These are phyloP conservation scores for Tridacna crocea DNA, from an alignment of 2,888 invertebrate species.

Conservation along the genomic window DNA sequence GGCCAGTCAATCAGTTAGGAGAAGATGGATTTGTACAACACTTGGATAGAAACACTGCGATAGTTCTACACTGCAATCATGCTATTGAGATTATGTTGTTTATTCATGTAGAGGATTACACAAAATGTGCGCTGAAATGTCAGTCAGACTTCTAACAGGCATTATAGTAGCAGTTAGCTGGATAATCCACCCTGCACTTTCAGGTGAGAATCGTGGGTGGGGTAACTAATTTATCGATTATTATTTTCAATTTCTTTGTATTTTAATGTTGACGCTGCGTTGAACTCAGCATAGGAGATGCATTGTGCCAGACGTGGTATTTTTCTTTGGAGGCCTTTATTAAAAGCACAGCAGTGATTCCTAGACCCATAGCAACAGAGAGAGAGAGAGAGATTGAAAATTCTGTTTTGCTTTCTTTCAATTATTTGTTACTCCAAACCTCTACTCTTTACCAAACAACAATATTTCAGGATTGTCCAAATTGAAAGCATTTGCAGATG, in stretches of 20 bases:
- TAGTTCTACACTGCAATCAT: background rate
- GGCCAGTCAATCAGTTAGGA: conserved; percentile 8
- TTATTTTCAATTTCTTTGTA: conserved; percentile 14
- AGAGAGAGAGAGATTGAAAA: too few relatives aligned
- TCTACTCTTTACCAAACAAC: too few relatives aligned
- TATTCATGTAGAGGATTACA: conserved; percentile 23
- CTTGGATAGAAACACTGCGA: background rate
- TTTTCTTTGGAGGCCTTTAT: too few relatives aligned
- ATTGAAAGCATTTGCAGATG: too few relatives aligned
- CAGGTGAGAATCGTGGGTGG: conserved; percentile 19
- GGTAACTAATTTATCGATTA: conserved; percentile 11
- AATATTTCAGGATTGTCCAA: too few relatives aligned
- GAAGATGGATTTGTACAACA: conserved; percentile 14
- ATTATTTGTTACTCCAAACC: too few relatives aligned
- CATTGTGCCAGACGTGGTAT: background rate
- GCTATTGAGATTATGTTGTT: background rate
- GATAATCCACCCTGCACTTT: conserved; percentile 4
- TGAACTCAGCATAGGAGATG: background rate
- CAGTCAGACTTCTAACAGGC: background rate
- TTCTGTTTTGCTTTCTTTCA: too few relatives aligned
- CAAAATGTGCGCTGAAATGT: conserved; percentile 9
- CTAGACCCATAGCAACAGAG: too few relatives aligned
- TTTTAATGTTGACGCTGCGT: background rate
- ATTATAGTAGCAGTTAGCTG: conserved; percentile 13
- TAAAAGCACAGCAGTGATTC: too few relatives aligned